phyloP scores from a whole-genome alignment of 2,113 vertebrate species.

The Hippocampus guttulatus region DNA sequence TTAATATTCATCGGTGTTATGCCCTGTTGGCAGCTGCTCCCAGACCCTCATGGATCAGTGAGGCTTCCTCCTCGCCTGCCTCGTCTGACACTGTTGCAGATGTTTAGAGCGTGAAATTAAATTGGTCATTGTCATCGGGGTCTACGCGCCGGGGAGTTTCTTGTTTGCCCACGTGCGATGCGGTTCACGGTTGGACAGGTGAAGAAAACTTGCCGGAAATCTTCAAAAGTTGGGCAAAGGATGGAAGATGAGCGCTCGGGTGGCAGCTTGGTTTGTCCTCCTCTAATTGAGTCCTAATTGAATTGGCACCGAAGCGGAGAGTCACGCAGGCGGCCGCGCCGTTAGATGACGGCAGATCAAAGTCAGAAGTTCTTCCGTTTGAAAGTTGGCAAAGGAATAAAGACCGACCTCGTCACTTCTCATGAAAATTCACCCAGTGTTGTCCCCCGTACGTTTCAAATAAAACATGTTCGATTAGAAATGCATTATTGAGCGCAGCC shows the following conservation, averaged over 20 bases:
- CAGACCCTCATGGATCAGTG: slow-evolving; percentile 59
- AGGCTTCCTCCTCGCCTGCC: slow-evolving; percentile 48
- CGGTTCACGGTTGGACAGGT: slow-evolving; percentile 15
- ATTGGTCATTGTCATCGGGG: slow-evolving; percentile 59
- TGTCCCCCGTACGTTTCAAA: slow-evolving; percentile 39
- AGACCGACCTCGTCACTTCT: slow-evolving; percentile 45
- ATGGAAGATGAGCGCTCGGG: slow-evolving; percentile 14
- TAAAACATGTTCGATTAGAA: slow-evolving; percentile 57
- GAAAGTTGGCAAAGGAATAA: slow-evolving; percentile 53
- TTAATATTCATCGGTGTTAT: slow-evolving; percentile 67
- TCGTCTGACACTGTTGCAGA: slow-evolving; percentile 69
- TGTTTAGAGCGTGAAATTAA: slow-evolving; percentile 73
- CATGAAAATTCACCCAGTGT: slow-evolving; percentile 43
- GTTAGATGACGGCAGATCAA: slow-evolving; percentile 49
- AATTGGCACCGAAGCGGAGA: slow-evolving; percentile 75
- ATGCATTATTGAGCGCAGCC: slow-evolving; percentile 34
- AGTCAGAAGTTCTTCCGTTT: slow-evolving; percentile 41
- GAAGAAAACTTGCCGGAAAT: slow-evolving; percentile 23
- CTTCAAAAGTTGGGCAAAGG: slow-evolving; percentile 10
- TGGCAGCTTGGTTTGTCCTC: slow-evolving; percentile 66
- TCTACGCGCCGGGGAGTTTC: background rate
- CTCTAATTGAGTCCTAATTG: slow-evolving; percentile 83
- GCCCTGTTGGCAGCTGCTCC: slow-evolving; percentile 63
- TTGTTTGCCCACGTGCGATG: slow-evolving; percentile 4
- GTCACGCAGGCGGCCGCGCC: slow-evolving; percentile 14